Conservation (phyloP, 2,888 invertebrate genomes). For the Tholera decimalis region DNA sequence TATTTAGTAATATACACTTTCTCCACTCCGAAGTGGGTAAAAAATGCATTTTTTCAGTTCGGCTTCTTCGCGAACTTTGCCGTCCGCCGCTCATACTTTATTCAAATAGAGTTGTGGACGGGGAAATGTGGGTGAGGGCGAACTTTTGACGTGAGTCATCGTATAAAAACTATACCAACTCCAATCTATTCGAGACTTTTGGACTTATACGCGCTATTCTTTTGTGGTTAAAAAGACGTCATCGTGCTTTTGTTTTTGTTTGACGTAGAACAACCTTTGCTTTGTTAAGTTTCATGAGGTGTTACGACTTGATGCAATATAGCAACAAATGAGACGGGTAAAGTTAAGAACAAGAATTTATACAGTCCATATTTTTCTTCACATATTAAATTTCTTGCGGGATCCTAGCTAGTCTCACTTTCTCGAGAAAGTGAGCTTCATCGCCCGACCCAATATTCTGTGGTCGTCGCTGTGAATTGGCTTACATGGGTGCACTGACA, state of each 20-base stretch:
- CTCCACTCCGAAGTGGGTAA: constrained; percentile 55
- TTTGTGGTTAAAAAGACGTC: constrained; percentile 58
- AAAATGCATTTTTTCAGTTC: constrained; percentile 66
- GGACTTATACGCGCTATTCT: constrained; percentile 59
- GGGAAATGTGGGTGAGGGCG: constrained; percentile 68
- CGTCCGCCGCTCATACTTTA: constrained; percentile 71
- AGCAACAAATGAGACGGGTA: too few species aligned
- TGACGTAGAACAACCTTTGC: constrained; percentile 32
- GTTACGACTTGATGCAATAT: constrained; percentile 7
- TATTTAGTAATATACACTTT: constrained; percentile 62
- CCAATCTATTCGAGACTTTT: constrained; percentile 68
- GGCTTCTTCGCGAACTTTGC: constrained; percentile 65
- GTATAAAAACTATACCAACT: constrained; percentile 66
- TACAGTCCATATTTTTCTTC: constrained; percentile 23
- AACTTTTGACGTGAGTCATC: constrained; percentile 68
- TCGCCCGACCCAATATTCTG: constrained; percentile 54
- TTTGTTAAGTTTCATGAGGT: constrained; percentile 36
- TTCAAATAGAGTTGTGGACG: constrained; percentile 70
- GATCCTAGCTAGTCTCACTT: constrained; percentile 41
- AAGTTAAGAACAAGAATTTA: constrained; percentile 35
- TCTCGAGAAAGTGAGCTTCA: constrained; percentile 37
- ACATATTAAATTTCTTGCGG: constrained; percentile 52
- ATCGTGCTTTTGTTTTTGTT: constrained; percentile 38
- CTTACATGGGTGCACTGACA: constrained; percentile 59
- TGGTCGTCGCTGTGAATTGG: constrained; percentile 54